Evolutionary conservation across 2,888 invertebrate species (phyloP).

Genomic region (Monoplex corrugatus): DNA sequence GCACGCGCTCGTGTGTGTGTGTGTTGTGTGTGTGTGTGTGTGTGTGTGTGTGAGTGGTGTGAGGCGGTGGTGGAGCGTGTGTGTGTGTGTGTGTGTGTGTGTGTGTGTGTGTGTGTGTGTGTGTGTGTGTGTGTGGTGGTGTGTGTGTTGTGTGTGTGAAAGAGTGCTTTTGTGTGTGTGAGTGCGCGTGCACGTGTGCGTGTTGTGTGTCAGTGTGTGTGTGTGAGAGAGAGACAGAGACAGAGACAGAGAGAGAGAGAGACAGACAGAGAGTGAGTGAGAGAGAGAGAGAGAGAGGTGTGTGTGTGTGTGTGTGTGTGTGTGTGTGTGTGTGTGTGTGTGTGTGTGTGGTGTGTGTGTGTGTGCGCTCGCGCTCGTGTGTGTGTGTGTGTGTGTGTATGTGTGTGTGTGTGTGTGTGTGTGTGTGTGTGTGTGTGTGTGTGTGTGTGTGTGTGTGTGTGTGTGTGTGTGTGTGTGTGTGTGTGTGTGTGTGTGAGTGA

Average conservation of each 20-base stretch:
- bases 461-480: background rate
- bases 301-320: background rate
- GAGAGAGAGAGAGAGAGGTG: background rate
- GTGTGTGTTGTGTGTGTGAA: too few species aligned
- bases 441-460: background rate
- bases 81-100: too few species aligned
- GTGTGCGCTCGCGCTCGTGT: background rate
- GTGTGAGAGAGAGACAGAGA: background rate
- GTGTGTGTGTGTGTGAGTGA: background rate
- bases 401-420: too few species aligned
- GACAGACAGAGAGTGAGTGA: background rate
- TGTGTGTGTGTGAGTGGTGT: too few species aligned
- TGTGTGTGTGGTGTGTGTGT: background rate
- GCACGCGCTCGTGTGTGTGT: too few species aligned
- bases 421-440: background rate
- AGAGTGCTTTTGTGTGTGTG: too few species aligned
- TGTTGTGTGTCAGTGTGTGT: too few species aligned
- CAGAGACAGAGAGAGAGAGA: background rate
- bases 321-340: conserved; percentile 1
- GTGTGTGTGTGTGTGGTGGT: too few species aligned
- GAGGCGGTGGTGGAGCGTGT: too few species aligned
- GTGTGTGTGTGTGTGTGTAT: conserved; percentile 1
- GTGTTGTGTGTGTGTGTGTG: too few species aligned
- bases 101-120: too few species aligned
- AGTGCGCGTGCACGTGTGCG: too few species aligned